Base-by-base conservation (phyloP, 2,113 vertebrate genomes). In the Hassar affinis region DNA sequence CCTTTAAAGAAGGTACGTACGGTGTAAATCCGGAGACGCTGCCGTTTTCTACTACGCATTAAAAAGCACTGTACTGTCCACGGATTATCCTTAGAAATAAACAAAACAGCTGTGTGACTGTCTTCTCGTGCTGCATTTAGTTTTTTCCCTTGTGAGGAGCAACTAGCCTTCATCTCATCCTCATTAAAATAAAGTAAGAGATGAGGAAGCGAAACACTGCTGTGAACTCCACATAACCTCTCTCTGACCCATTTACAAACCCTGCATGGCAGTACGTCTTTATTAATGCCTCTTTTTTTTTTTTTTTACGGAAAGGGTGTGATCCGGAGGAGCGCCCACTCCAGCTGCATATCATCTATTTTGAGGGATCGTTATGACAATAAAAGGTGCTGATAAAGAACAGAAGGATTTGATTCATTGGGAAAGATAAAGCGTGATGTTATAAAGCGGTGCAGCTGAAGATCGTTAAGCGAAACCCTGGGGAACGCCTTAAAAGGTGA, bases 101-200 rank as follows among this genome's bases (percentile, higher is more conserved):
- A n/a, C n/a, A n/a, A n/a, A n/a, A n/a, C n/a, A n/a, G 64, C 62
- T 69, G 42, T 22, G 38, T 38, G 42, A 62, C 20, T 51, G 42
- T 72, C 76, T 79, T 84, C 76, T 57, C 38, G 79, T 66, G 11
- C 56, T 25, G 78, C 4, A 2, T 42, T 1, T 57, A 64, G 81
- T 64, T 64, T 51, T 6, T 77, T 68, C 61, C 61, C 66, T n/a
- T 35, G 18, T 30, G 57, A 83, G 52, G 62, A 59, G 51, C 52
- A 71, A 33, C 38, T 35, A 57, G 17, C 66, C 54, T 79, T 61
- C 54, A 51, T 72, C 83, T 59, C 42, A 38, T 69, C 38, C 82
- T 84, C 83, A 84, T 84, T 84, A 84, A 79, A 79, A 54, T 54
- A 11, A 66, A 54, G 42, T 49, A 18, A 56, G 76, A 79, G 64